A percentile compares a stretch with the other conserved stretches of the same genome.
phyloP scores from a whole-genome alignment of 37 sponge, comb jelly and placozoan genomes.

The Cliona cf. orientalis region DNA sequence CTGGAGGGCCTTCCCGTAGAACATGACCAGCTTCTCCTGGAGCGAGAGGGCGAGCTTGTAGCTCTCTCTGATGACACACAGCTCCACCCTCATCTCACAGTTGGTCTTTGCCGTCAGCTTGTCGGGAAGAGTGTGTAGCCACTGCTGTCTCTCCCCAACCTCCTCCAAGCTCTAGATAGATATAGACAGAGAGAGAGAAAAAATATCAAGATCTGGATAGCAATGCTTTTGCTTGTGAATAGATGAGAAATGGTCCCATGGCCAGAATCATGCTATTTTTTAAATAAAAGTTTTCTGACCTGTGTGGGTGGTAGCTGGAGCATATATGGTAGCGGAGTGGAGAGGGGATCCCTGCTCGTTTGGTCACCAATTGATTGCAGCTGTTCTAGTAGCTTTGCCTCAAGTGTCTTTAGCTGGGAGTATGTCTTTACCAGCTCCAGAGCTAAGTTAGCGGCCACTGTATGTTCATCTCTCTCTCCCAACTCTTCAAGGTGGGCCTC shows the following conservation, averaged over 20 bases:
- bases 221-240: background rate
- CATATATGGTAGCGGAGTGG: constrained; percentile 61
- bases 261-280: no score
- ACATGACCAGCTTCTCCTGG: background rate
- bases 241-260: background rate
- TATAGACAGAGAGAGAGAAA: background rate
- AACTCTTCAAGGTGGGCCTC: constrained; percentile 58
- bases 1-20: constrained; percentile 1
- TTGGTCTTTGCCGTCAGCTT: constrained; percentile 72
- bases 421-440: constrained; percentile 4
- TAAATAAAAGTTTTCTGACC: background rate
- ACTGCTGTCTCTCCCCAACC: constrained; percentile 13
- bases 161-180: constrained; percentile 15
- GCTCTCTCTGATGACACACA: constrained; percentile 10
- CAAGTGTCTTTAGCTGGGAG: constrained; percentile 9
- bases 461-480: constrained; percentile 40
- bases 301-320: constrained; percentile 59
- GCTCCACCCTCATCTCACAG: constrained; percentile 63
- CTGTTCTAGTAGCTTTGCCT: constrained; percentile 28
- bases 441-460: constrained; percentile 29
- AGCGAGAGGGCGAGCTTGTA: background rate
- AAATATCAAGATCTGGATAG: background rate
- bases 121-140: constrained; percentile 69
- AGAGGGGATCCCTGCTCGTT: background rate
- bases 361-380: constrained; percentile 22